A percentile compares a stretch with the other conserved stretches of the same genome.
These are phyloP conservation scores for Rhingia rostrata DNA, from an alignment of 2,888 invertebrate genomes.

Conservation along the genomic window DNA sequence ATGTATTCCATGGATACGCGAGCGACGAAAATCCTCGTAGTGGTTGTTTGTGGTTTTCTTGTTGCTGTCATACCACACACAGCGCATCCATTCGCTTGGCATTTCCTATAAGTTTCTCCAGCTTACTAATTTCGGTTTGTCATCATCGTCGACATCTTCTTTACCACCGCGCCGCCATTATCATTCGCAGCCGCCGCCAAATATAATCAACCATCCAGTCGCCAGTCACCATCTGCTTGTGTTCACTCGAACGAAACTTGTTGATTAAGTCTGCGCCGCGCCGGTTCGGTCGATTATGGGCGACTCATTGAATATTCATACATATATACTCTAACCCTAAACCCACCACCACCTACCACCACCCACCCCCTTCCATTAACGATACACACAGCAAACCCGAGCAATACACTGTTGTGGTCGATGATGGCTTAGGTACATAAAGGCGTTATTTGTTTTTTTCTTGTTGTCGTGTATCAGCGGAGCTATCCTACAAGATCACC, in stretches of 20 bases:
- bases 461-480: conserved; percentile 1
- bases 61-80: conserved; percentile 44
- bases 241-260: conserved; percentile 70
- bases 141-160: conserved; percentile 62
- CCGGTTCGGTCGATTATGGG: conserved; percentile 57
- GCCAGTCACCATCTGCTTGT: conserved; percentile 60
- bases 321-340: conserved; percentile 49
- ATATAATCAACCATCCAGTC: conserved; percentile 12
- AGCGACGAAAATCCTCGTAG: conserved; percentile 53
- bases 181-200: not conserved
- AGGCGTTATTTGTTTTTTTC: not conserved
- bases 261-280: conserved; percentile 70
- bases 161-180: conserved; percentile 25
- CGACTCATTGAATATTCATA: conserved; percentile 74
- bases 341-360: not conserved
- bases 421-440: conserved; percentile 16
- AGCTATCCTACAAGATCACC: conserved; percentile 60
- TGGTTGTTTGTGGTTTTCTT: conserved; percentile 47
- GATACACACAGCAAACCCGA: conserved; percentile 31
- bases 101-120: conserved; percentile 44
- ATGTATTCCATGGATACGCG: conserved; percentile 64
- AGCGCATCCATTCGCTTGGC: conserved; percentile 34
- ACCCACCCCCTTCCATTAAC: conserved; percentile 12
- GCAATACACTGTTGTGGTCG: no score
- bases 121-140: conserved; percentile 57